Evolutionary conservation across 2,888 invertebrate genomes (phyloP).

Genomic region (Leptinotarsa tumamoca): DNA sequence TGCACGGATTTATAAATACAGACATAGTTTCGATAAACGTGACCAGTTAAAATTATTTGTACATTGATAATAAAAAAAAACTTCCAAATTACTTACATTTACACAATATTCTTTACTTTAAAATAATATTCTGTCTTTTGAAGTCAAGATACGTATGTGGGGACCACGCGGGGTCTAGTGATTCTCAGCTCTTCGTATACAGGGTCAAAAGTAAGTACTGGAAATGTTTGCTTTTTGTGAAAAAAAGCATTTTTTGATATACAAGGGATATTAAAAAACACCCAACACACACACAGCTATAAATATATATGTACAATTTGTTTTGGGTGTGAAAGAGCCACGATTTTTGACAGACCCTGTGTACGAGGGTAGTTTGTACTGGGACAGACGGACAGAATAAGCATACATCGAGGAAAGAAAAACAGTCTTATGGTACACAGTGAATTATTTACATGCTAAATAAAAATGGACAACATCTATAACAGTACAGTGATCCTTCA

Average conservation of each 20-base stretch:
- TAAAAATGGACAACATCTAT: constrained; percentile 63
- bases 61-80: constrained; percentile 65
- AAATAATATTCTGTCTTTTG: constrained; percentile 55
- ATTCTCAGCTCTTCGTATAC: background rate
- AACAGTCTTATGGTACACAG: constrained; percentile 66
- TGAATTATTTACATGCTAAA: constrained; percentile 60
- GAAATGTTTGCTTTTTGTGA: background rate
- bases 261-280: background rate
- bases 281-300: background rate
- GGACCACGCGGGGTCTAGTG: constrained; percentile 17
- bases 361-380: constrained; percentile 55
- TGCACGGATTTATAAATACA: constrained; percentile 66
- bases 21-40: constrained; percentile 61
- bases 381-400: constrained; percentile 51
- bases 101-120: constrained; percentile 58
- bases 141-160: constrained; percentile 56
- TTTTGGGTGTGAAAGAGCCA: background rate
- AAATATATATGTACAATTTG: background rate
- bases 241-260: background rate
- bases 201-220: background rate
- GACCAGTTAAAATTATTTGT: constrained; percentile 67
- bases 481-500: constrained; percentile 61
- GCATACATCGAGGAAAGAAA: constrained; percentile 56
- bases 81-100: constrained; percentile 64
- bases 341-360: constrained; percentile 35